Evolutionary conservation across 1,140 invertebrate genomes (phyloP).

Genomic region (Tetranychus cinnabarinus): DNA sequence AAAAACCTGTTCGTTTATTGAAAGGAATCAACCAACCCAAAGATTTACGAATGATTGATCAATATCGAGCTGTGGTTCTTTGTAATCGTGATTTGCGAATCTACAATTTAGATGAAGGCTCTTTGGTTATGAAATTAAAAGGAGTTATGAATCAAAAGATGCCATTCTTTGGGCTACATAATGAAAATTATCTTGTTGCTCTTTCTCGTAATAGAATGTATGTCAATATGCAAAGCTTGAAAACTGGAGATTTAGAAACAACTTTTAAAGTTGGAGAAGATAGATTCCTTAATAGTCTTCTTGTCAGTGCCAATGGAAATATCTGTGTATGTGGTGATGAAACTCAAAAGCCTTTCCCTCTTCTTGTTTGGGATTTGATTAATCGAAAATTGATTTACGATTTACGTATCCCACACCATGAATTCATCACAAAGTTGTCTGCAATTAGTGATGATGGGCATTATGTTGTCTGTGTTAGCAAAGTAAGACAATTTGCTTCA

Average conservation of each 20-base stretch:
- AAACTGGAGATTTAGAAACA: conserved; percentile 53
- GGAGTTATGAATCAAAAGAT: conserved; percentile 77
- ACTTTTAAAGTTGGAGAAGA: conserved; percentile 39
- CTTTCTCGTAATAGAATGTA: conserved; percentile 67
- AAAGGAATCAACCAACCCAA: conserved; percentile 22
- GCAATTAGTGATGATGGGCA: conserved; percentile 64
- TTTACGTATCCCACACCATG: conserved; percentile 59
- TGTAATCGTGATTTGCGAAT: conserved; percentile 51
- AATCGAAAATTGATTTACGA: conserved; percentile 61
- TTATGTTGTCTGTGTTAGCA: conserved; percentile 33
- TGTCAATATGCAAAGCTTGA: conserved; percentile 63
- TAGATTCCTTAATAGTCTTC: conserved; percentile 58
- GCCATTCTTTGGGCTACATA: conserved; percentile 61
- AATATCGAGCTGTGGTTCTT: conserved; percentile 44
- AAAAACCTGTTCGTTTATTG: conserved; percentile 37
- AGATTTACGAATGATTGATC: conserved; percentile 26
- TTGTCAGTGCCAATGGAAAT: conserved; percentile 62
- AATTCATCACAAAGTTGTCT: conserved; percentile 54
- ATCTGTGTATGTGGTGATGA: conserved; percentile 69
- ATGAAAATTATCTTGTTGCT: conserved; percentile 47
- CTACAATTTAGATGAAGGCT: conserved; percentile 48
- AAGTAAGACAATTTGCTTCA: conserved; percentile 11
- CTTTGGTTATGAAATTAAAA: conserved; percentile 43
- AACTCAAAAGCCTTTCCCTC: conserved; percentile 54
- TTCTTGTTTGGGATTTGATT: conserved; percentile 62